Conservation (phyloP, 2,888 invertebrate genomes). For the Cactoblastis cactorum region DNA sequence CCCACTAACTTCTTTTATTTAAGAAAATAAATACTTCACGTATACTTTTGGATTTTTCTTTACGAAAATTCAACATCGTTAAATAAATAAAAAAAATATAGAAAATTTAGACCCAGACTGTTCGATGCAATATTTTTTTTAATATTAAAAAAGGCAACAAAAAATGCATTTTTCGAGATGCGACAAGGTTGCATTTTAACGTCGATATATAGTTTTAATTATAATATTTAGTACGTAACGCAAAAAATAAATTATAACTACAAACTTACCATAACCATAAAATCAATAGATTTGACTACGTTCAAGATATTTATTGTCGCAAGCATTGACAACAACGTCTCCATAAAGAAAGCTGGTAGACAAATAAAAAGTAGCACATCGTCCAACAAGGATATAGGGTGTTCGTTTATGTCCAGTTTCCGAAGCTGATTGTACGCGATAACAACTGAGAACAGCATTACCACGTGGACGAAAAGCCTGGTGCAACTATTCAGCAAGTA, state of each 20-base stretch:
- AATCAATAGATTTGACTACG: constrained; percentile 71
- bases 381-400: constrained; percentile 82
- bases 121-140: too few species aligned
- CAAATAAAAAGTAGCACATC: constrained; percentile 85
- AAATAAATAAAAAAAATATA: too few species aligned
- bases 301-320: constrained; percentile 80
- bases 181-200: too few species aligned
- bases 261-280: constrained; percentile 74
- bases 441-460: constrained; percentile 79
- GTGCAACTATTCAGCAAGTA: constrained; percentile 72
- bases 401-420: constrained; percentile 82
- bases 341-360: constrained; percentile 85
- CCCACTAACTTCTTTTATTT: too few species aligned
- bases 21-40: too few species aligned
- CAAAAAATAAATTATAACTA: not conserved
- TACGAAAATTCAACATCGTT: too few species aligned
- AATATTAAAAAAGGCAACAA: too few species aligned
- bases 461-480: constrained; percentile 72
- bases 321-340: constrained; percentile 83
- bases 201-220: too few species aligned
- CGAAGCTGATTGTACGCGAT: constrained; percentile 82
- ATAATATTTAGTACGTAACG: too few species aligned
- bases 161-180: too few species aligned
- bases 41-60: too few species aligned
- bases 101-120: too few species aligned